Evolutionary conservation across 2,797 vertebrate genomes (phyloP).

Genomic region (Perodicticus potto): DNA sequence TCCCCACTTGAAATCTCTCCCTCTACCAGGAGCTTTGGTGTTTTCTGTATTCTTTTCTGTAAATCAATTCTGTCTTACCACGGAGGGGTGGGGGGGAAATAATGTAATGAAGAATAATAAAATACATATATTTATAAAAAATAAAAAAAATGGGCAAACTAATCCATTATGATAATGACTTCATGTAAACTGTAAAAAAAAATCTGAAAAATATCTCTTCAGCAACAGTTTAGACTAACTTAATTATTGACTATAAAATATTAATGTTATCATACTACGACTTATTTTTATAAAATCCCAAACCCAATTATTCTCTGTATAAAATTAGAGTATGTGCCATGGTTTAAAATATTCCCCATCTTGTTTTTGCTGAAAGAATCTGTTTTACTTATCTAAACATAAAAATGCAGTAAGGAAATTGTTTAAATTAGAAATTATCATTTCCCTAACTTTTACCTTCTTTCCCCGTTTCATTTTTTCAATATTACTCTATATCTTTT

Average conservation of each 20-base stretch:
- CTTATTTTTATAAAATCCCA: not conserved
- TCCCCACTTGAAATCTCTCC: too few relatives aligned
- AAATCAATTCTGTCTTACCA: too few relatives aligned
- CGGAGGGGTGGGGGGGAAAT: too few relatives aligned
- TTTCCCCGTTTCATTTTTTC: not conserved
- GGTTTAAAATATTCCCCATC: not conserved
- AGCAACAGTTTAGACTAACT: not conserved
- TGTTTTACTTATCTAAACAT: not conserved
- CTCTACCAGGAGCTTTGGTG: too few relatives aligned
- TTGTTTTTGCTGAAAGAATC: not conserved
- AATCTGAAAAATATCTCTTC: not conserved
- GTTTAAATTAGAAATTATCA: constrained; percentile 32
- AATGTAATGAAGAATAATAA: too few relatives aligned
- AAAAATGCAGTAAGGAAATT: not conserved
- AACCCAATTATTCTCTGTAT: not conserved
- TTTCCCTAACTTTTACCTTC: not conserved
- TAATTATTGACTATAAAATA: not conserved
- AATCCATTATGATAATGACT: not conserved
- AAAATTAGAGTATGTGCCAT: not conserved
- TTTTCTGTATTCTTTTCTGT: too few relatives aligned
- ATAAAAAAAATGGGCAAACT: not conserved
- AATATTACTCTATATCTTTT: not conserved
- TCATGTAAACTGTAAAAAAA: not conserved
- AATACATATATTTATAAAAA: too few relatives aligned
- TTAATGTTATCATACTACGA: not conserved